Evolutionary conservation across 2,113 vertebrate genomes (phyloP), one percentile per base, ranked within the genome.

Genomic region (Pandion haliaetus): DNA sequence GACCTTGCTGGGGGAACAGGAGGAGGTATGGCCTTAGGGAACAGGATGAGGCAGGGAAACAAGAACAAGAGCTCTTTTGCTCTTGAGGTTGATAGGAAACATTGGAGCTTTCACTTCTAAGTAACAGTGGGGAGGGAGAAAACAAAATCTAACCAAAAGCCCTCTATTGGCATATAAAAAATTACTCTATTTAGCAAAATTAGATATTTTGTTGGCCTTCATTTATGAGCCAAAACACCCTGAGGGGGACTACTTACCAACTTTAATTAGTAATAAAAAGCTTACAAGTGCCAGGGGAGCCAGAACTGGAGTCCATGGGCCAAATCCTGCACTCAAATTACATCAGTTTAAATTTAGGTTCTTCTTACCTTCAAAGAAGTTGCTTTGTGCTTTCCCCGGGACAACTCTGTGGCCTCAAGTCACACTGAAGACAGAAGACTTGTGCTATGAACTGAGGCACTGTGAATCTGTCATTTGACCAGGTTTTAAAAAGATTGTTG

Each of bases 211-310:
- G 93, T 95, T 96, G 94, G 96, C 96, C 96, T 95, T 93, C 93
- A 91, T 97, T 97, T 96, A 95, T 93, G 91, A 96, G 91, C 93
- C 96, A 97, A 95, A 97, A 95, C 91, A 95, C 91, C 94, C 97
- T 95, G 73, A 97, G 84, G 94, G 97, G 95, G 70, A 95, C 91
- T 94, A 97, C 96, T 97, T 95, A 95, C 91, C 86, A 94, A 95
- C 81, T 94, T 97, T 97, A 97, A 97, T 96, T 97, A 94, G 96
- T 95, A 95, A 95, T 95, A 96, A 97, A 97, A 95, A 87, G 93
- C 93, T 97, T 95, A 95, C 91, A 96, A 95, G 94, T 70, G 82
- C 91, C 95, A 91, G 11, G 96, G 93, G 94, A 96, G 89, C 78
- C 73, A 80, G 94, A 95, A 93, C 62, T 80, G 52, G 62, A 87